A percentile compares a stretch with the other conserved stretches of the same genome.
Conservation (phyloP, 2,888 invertebrate species). For the Melitaea athalia region DNA sequence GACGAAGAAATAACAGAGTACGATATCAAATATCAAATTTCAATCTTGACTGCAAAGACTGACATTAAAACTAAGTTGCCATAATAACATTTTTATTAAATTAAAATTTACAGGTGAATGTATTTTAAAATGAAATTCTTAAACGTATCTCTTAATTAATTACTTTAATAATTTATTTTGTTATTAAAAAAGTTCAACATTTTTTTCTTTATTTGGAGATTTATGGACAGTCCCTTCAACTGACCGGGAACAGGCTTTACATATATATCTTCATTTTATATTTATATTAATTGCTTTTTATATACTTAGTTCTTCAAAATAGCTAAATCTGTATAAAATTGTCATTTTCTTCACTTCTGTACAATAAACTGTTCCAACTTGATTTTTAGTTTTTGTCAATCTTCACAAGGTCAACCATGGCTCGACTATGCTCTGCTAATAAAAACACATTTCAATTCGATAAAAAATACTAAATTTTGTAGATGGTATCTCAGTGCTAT, state of each 20-base stretch:
- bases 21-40: constrained; percentile 44
- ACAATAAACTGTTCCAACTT: constrained; percentile 13
- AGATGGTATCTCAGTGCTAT: neutral
- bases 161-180: too few species aligned
- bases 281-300: neutral
- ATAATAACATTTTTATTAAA: neutral
- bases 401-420: constrained; percentile 21
- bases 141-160: too few species aligned
- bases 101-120: neutral
- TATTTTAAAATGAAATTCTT: too few species aligned
- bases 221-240: too few species aligned
- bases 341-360: too few species aligned
- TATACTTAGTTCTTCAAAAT: neutral
- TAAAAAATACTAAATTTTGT: neutral
- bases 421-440: constrained; percentile 4
- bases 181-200: too few species aligned
- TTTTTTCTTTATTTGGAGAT: too few species aligned
- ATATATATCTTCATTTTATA: too few species aligned
- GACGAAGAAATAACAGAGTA: too few species aligned
- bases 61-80: neutral
- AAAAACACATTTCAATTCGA: constrained; percentile 4
- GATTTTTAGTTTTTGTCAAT: constrained; percentile 15
- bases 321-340: neutral
- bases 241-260: too few species aligned
- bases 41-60: constrained; percentile 37